A percentile compares a stretch with the other conserved stretches of the same genome.
Conservation (phyloP, 1,140 invertebrate genomes). For the Temnothorax curvispinosus region DNA sequence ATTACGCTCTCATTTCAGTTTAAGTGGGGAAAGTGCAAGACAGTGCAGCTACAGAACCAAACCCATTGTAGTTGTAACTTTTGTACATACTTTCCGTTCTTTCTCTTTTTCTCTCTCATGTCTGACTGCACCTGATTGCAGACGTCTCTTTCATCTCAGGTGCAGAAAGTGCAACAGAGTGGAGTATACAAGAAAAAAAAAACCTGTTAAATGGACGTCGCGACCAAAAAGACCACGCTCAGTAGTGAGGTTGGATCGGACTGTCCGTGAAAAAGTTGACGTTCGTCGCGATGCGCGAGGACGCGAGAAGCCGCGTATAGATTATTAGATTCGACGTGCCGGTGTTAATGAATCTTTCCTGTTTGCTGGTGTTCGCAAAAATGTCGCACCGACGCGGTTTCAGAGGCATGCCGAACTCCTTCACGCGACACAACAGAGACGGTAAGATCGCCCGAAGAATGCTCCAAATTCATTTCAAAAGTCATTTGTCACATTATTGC, state of each 20-base stretch:
- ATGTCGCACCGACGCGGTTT: background rate
- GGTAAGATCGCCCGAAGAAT: conserved; percentile 1
- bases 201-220: background rate
- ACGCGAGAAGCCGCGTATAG: background rate
- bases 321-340: background rate
- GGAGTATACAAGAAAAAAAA: background rate
- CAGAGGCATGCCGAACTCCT: background rate
- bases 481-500: background rate
- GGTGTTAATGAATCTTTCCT: background rate
- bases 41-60: too few relatives aligned
- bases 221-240: background rate
- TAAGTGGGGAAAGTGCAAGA: too few relatives aligned
- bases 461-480: background rate
- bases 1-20: too few relatives aligned
- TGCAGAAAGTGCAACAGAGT: background rate
- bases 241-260: background rate
- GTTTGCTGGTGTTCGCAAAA: background rate
- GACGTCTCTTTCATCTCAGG: background rate
- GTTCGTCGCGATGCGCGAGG: background rate
- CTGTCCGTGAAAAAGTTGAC: background rate
- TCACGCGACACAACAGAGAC: background rate
- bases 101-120: too few relatives aligned
- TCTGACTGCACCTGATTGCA: too few relatives aligned
- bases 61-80: too few relatives aligned
- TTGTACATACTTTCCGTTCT: too few relatives aligned